Base-by-base conservation (phyloP, 2,797 vertebrate species). In the Sebastes glaucus region DNA sequence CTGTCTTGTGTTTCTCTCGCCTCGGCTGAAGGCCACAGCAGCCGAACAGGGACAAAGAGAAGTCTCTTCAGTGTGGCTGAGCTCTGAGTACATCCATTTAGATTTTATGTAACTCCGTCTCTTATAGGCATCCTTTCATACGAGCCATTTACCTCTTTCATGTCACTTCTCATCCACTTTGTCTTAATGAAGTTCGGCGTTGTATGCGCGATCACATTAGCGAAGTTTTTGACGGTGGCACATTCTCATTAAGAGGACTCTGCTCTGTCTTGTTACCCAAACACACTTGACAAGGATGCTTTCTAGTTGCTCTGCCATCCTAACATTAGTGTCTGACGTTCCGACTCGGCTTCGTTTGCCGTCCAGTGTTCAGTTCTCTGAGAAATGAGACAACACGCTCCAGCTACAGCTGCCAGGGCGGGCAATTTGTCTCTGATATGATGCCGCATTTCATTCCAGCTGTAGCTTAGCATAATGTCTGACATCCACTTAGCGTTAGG, bases 61-160 rank as follows among this genome's bases (percentile, higher is more conserved):
- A 46, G 55, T 84, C 53, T 81, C 68, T 81, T 68, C 56, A 67
- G 28, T 83, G 62, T 71, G 53, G 65, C 77, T 66, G 66, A 68
- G 79, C 71, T 70, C 68, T 35, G 22, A 86, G 73, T 71, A 32
- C 65, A 87, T 85, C 80, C 84, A 85, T 91, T 92, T 88, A 71
- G 57, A 71, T 66, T 82, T 85, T 85, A 81, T 71, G 70, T 83
- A 81, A 80, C 75, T 67, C 52, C 28, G 38, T 84, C 71, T 77
- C 35, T 75, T 78, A 67, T 52, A 77, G 20, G n/a, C 18, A 14
- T 27, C 53, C 73, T 88, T 88, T 88, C 71, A 82, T 62, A 76
- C 28, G 2, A 70, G 67, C 71, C 68, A 85, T 86, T 88, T 87
- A 77, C 67, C 78, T 78, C 71, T 84, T 85, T 82, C 67, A 62